Base-by-base conservation (phyloP, 2,888 invertebrate species). In the Azorinus chamasolen region DNA sequence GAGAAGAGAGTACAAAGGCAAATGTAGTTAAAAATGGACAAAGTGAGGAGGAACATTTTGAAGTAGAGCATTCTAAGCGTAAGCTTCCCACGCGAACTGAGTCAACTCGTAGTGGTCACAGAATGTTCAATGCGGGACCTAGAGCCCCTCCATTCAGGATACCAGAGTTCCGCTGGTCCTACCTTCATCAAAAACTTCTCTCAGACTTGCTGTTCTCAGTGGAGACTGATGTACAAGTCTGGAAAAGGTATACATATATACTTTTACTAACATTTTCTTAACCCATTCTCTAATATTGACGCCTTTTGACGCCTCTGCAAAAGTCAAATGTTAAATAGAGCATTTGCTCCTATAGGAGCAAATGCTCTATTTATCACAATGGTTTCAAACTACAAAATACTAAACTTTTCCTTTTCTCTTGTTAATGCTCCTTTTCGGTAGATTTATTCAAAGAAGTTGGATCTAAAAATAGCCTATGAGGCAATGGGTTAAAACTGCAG, bases 131-230 rank as follows among this genome's bases (percentile, higher is more conserved):
- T 71, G 91, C 92, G 4, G 93, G 92, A 39, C 93, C 93, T 0
- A 82, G 92, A 32, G 92, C 92, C 10, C 92, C 92, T 46, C 92
- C 99, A 2, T 99, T 99, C 94, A 95, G 99, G 84, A 99, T 99
- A 93, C 99, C 99, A 25, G 99, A 99, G 94, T 99, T 99, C 94
- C 97, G 98, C 89, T 99, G 99, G 99, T 99, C 99, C 1, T 97
- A 97, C 93, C 97, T 99, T 85, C 99, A 99, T 94, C 98, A 99
- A 93, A 95, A 98, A 75, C 94, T 99, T 65, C 95, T 99, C 0
- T 97, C 98, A 16, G 99, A 99, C 93, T 96, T 99, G 41, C 94
- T 99, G 37, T 98, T 98, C 93, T 98, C 99, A 0, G 94, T 99
- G 69, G 99, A 99, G 94, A 97, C 97, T 14, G 99, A 99, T 91